Evolutionary conservation across 2,888 invertebrate species (phyloP), one percentile per base, ranked within the genome.

Genomic region (Lycophotia porphyrea): DNA sequence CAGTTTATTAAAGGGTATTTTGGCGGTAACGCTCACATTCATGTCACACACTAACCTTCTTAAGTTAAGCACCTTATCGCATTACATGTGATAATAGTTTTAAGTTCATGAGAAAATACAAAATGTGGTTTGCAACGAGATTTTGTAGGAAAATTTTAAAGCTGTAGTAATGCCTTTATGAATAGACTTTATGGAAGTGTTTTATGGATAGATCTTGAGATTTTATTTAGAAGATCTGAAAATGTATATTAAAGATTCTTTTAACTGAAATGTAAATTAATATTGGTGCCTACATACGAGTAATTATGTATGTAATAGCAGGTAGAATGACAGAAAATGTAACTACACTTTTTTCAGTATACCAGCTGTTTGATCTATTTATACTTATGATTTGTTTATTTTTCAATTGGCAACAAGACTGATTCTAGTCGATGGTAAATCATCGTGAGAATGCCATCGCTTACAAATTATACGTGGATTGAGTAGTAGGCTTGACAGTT

Each of bases 1-100:
- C 91, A 93, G 92, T 92, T 93, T 93, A 93, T 92, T 93, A 93
- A 93, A 93, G 93, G 93, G 93, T 95, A 94, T 93, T 95, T 95
- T 93, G 94, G 93, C 93, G 93, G 93, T 93, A 93, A 91, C 92
- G 92, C 89, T 91, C 87, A 86, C 89, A 90, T 88, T 89, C 88
- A 89, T 91, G 89, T 90, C 89, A 88, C 91, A 91, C 88, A 90
- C 89, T 90, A 91, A 91, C 90, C 89, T 91, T 91, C 91, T 91
- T 88, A 91, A 88, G 89, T 87, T 90, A 92, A 91, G 89, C 88
- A 89, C 90, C 88, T 91, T 91, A 92, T 90, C 89, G 89, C 88
- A 90, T 91, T 91, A 91, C 84, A 89, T 71, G 87, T 89, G 88
- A 90, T 89, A 90, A 88, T 86, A 87, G 82, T 82, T 84, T 84